Evolutionary conservation across 2,113 vertebrate genomes (phyloP), one percentile per base, ranked within the genome.

Genomic region (Trichechus manatus): DNA sequence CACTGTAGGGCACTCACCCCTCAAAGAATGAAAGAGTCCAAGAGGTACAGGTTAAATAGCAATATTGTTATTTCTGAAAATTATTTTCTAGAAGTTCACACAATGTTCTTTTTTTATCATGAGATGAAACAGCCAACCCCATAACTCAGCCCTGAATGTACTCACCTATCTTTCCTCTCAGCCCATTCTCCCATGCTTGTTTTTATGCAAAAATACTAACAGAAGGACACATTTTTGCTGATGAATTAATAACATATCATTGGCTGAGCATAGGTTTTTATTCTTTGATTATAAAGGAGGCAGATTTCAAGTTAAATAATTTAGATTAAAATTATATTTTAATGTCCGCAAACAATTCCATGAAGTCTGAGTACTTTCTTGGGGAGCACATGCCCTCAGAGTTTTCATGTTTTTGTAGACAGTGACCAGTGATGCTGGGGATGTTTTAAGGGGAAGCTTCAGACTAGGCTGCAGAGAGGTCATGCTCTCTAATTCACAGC

Each of bases 11-110:
- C 39, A 10, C 86, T 96, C 74, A 39, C 4, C 94, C 56, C 39
- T 61, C 19, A 44, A 90, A 97, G 86, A 91, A 96, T 1, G 31
- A 72, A 39, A 78, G 25, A 70, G 22, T 53, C 82, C 36, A 90
- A 86, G 74, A 85, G 17, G 3, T 0, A 0, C 20, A 66, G 36
- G 50, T 92, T 94, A 93, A 93, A 94, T 66, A 93, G 5, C 81
- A 53, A 44, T 2, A 59, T 9, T 88, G 23, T 25, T 68, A 81
- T 97, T 80, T 85, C 50, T 93, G 53, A 50, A 98, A 77, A 53
- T 31, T 42, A 20, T n/a, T 44, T 90, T 64, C 75, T 74, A 79
- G 44, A 89, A 95, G 66, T 82, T 96, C 3, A 59, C 81, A 39
- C 93, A 72, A 29, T 31, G 20, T 39, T 74, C 85, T 61, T 63